Base-by-base conservation (phyloP, 2,797 vertebrate genomes). In the Oceanodroma leucorhoa region DNA sequence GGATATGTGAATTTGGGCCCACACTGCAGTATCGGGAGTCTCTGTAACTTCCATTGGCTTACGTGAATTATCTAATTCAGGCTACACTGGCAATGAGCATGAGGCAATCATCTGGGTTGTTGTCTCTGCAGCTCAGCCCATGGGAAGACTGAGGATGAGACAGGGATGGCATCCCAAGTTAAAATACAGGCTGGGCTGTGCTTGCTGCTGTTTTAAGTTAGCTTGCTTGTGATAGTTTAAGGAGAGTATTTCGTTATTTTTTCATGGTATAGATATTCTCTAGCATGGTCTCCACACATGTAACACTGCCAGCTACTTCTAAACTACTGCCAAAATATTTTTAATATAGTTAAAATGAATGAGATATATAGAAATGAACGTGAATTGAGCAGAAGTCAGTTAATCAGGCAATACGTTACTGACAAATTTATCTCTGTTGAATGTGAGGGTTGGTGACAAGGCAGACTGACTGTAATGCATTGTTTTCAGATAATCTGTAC, bases 281-380 rank as follows among this genome's bases (percentile, higher is more conserved):
- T 50, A n/a, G 40, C 1, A 0, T 27, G 2, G 11, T 80, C 43
- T 83, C 14, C 13, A 34, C 21, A 9, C 2, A 18, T 17, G 15
- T 34, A 41, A 34, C 12, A 5, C 71, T 53, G 26, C 43, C 53
- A 78, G 40, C 10, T 27, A 26, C 30, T 58, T 51, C 29, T 51
- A 45, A 65, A 61, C 22, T 54, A n/a, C 38, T 84, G 29, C 34
- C 23, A 58, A 76, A 46, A 51, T 71, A 26, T 60, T 85, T 89
- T 72, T 14, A 3, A 85, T 66, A 32, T 26, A 16, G 22, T 23
- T 64, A 19, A 77, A 69, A 34, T 77, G 48, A 78, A 22, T n/a
- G 48, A 73, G 40, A 66, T 53, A 5, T 6, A 34, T 4, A 41
- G 38, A 80, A 81, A 60, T 61, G 0, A 54, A 43, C 38, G 32